These are phyloP conservation scores for Drosophila rellima DNA, from an alignment of 2,888 invertebrate genomes.

Conservation along the genomic window DNA sequence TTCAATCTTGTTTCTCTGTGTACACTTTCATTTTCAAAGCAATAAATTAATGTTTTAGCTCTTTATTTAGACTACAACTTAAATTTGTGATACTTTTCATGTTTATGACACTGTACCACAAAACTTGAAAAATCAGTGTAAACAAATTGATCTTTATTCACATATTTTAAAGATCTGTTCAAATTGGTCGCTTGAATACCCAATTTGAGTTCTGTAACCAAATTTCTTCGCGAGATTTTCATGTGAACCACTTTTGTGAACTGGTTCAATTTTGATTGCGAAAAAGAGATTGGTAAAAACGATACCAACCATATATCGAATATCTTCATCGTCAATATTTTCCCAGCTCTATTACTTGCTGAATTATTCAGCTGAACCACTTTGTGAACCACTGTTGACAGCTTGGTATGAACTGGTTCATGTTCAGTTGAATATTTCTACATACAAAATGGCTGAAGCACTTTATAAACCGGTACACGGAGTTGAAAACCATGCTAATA, in stretches of 20 bases:
- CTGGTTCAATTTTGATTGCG: too few species aligned
- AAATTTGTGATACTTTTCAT: background rate
- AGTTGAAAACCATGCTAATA: background rate
- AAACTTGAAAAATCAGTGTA: too few species aligned
- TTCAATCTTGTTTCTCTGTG: background rate
- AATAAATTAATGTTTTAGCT: background rate
- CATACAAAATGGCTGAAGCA: background rate
- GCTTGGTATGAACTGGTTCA: background rate
- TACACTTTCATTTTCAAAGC: background rate
- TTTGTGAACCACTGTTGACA: slow-evolving; percentile 6
- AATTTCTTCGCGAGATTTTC: background rate
- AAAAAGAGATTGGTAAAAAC: too few species aligned
- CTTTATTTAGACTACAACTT: background rate
- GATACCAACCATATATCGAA: too few species aligned
- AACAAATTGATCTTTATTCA: background rate
- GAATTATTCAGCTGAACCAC: slow-evolving; percentile 1
- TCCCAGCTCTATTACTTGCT: background rate
- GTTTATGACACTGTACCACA: background rate
- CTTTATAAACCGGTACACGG: slow-evolving; percentile 14
- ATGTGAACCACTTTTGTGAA: background rate
- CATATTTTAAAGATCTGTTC: too few species aligned
- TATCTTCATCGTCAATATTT: too few species aligned
- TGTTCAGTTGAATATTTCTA: background rate
- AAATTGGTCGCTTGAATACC: too few species aligned
- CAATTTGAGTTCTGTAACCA: too few species aligned